These are phyloP conservation scores for Grus americana DNA, from an alignment of 2,113 vertebrate species.

Conservation along the genomic window DNA sequence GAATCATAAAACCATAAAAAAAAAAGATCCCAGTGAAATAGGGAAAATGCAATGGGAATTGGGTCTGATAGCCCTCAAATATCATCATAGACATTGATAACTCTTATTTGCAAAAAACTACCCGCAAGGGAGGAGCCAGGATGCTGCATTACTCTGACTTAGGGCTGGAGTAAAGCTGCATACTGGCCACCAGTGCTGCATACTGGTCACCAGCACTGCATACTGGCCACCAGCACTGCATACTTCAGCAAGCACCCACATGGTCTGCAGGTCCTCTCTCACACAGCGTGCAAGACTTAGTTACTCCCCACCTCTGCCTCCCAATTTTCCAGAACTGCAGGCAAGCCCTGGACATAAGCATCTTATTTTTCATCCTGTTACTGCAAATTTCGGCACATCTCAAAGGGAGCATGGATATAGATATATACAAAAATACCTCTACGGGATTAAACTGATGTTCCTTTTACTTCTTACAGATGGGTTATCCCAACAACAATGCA, in stretches of 20 bases:
- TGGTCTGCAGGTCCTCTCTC: neutral
- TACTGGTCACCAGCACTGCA: too few relatives aligned
- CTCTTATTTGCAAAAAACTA: neutral
- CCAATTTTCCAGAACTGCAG: neutral
- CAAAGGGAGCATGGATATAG: neutral
- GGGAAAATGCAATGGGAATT: neutral
- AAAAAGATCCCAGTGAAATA: neutral
- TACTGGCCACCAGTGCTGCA: neutral
- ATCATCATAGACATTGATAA: neutral
- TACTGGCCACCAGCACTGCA: neutral
- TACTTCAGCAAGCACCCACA: too few relatives aligned
- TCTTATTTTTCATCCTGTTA: neutral
- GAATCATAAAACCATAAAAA: neutral
- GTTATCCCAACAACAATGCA: neutral
- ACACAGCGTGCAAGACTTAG: neutral
- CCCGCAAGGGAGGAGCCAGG: neutral
- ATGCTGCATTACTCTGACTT: neutral
- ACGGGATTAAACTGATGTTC: neutral
- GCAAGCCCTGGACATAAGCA: neutral
- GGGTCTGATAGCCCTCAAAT: neutral
- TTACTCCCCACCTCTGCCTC: neutral
- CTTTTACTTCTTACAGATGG: neutral
- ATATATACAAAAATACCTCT: neutral
- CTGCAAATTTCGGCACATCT: neutral
- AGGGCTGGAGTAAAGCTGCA: neutral